Conservation (phyloP, 2,888 invertebrate genomes). For the Drosophila yooni region DNA sequence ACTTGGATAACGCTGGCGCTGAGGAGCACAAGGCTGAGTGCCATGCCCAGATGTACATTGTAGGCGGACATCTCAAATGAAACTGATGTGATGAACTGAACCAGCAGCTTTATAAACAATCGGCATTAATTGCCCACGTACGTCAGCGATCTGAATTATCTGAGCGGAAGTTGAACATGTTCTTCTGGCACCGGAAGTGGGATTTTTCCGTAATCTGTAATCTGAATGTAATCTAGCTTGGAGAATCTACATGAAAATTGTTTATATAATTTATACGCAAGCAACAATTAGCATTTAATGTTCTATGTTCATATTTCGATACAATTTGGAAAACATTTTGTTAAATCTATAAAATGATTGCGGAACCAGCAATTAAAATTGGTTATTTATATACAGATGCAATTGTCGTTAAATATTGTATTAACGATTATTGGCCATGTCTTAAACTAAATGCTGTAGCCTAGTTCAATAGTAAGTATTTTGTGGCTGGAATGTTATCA, state of each 20-base stretch:
- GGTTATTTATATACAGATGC: not conserved
- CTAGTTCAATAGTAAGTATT: slow-evolving; percentile 32
- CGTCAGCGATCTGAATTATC: slow-evolving; percentile 12
- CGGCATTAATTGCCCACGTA: slow-evolving; percentile 10
- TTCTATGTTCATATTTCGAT: not conserved
- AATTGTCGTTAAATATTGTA: slow-evolving; percentile 19
- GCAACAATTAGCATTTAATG: slow-evolving; percentile 7
- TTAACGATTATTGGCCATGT: slow-evolving; percentile 26
- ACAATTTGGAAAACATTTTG: slow-evolving; percentile 9
- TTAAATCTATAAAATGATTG: slow-evolving; percentile 13
- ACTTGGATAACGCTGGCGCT: not conserved
- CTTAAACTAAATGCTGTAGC: slow-evolving; percentile 36
- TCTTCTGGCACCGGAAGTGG: not conserved
- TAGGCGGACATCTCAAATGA: slow-evolving; percentile 16
- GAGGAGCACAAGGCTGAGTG: slow-evolving; percentile 21
- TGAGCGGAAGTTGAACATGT: slow-evolving; percentile 39
- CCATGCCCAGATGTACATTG: not conserved
- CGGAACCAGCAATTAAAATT: slow-evolving; percentile 51
- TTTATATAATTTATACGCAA: not conserved
- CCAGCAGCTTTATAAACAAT: slow-evolving; percentile 20
- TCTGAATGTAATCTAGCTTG: not conserved
- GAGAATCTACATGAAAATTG: slow-evolving; percentile 2
- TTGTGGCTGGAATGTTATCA: slow-evolving; percentile 67
- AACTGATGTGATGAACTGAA: slow-evolving; percentile 3
- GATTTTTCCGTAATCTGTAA: not conserved